phyloP scores from a whole-genome alignment of 2,888 invertebrate genomes.

The Oscheius sp. region DNA sequence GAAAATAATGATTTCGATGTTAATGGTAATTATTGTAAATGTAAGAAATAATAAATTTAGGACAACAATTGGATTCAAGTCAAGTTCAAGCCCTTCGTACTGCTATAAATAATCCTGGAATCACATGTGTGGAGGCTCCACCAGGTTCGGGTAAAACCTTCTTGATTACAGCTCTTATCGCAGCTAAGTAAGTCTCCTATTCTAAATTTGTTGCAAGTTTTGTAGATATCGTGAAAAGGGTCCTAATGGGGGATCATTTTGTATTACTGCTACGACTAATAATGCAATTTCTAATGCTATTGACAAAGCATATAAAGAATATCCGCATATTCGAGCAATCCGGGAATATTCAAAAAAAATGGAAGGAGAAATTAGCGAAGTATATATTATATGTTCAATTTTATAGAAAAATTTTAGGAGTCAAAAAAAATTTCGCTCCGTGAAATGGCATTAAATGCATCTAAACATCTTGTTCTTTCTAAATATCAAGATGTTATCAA shows the following conservation, averaged over 20 bases:
- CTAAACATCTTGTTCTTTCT: background rate
- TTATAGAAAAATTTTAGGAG: background rate
- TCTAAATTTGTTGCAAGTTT: background rate
- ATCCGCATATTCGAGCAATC: background rate
- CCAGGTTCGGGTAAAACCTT: conserved; percentile 23
- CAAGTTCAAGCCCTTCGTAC: conserved; percentile 3
- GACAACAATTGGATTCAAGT: background rate
- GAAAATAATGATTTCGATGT: conserved; percentile 2
- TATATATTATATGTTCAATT: no score
- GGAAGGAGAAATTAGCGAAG: conserved; percentile 15
- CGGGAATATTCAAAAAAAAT: conserved; percentile 17
- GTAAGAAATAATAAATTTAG: background rate
- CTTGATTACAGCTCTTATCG: conserved; percentile 17
- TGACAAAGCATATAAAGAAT: conserved; percentile 14
- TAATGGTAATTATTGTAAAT: background rate
- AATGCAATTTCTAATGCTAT: conserved; percentile 25
- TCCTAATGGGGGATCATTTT: background rate
- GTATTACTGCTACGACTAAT: conserved; percentile 23
- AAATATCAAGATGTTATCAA: background rate
- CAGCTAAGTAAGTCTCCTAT: conserved; percentile 13
- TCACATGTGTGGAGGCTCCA: conserved; percentile 23
- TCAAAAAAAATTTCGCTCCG: conserved; percentile 8
- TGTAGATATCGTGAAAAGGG: background rate
- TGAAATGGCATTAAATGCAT: conserved; percentile 16
- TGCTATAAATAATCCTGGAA: background rate